Conservation (phyloP, 1,140 invertebrate species). For the Eubasilissa regina region DNA sequence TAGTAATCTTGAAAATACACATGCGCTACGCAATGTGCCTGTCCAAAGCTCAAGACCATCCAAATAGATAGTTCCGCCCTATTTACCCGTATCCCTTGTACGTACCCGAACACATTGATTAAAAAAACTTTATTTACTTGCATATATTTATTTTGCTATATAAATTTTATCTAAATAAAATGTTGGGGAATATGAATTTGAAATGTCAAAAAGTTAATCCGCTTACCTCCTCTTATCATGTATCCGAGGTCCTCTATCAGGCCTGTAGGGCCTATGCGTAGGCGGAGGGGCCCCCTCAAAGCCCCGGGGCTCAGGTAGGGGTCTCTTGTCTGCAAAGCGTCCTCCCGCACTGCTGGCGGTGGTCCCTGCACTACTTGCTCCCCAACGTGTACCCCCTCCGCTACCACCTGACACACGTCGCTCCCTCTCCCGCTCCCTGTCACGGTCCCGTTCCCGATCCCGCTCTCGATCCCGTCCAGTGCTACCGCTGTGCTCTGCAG, state of each 20-base stretch:
- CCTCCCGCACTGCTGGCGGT: neutral
- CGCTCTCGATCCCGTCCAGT: constrained; percentile 59
- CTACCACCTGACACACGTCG: constrained; percentile 63
- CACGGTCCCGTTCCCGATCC: constrained; percentile 66
- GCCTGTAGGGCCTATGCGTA: constrained; percentile 57
- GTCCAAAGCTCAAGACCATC: no score
- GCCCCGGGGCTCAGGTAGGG: constrained; percentile 39
- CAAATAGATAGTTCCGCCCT: no score
- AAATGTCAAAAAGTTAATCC: no score
- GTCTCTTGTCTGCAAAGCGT: constrained; percentile 54
- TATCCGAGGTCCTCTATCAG: constrained; percentile 65
- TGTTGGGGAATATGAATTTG: no score
- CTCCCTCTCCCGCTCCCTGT: constrained; percentile 66
- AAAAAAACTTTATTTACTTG: no score
- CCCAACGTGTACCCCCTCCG: constrained; percentile 55
- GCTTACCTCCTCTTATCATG: constrained; percentile 69
- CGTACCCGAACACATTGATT: no score
- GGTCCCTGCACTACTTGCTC: constrained; percentile 64
- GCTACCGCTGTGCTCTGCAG: constrained; percentile 62
- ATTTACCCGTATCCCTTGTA: no score
- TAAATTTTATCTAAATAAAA: no score
- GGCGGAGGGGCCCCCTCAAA: constrained; percentile 45
- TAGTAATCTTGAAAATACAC: no score
- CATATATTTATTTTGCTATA: no score
- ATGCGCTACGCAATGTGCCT: no score